These are phyloP conservation scores for Cheiracanthium punctorium DNA, from an alignment of 2,888 invertebrate genomes.

Conservation along the genomic window DNA sequence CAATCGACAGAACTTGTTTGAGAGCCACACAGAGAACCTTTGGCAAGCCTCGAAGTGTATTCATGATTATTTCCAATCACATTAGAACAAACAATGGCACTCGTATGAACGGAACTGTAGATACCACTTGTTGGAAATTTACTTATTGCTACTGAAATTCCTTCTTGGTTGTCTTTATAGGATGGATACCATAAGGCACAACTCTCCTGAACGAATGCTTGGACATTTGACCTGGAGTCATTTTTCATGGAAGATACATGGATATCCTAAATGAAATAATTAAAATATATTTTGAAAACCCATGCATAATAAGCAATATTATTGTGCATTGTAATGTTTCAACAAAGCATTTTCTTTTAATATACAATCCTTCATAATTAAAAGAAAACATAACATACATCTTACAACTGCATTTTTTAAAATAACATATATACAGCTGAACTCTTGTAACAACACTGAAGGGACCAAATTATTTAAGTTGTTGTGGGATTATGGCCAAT, in stretches of 20 bases:
- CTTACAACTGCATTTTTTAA: too few relatives aligned
- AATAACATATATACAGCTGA: too few relatives aligned
- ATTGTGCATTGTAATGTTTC: too few relatives aligned
- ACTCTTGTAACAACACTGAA: too few relatives aligned
- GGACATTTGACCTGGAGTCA: background rate
- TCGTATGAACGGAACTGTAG: conserved; percentile 49
- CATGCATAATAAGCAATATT: too few relatives aligned
- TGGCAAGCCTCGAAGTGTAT: background rate
- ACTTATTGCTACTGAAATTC: conserved; percentile 38
- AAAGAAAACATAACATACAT: too few relatives aligned
- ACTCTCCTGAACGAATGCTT: background rate
- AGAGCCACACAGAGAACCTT: background rate
- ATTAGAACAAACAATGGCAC: conserved; percentile 49
- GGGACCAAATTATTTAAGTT: too few relatives aligned
- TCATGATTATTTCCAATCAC: background rate
- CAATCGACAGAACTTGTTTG: background rate
- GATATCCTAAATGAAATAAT: too few relatives aligned
- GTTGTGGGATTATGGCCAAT: too few relatives aligned
- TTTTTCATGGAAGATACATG: background rate
- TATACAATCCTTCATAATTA: too few relatives aligned
- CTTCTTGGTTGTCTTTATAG: background rate
- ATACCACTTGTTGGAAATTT: conserved; percentile 42
- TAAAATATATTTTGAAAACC: too few relatives aligned
- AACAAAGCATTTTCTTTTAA: too few relatives aligned
- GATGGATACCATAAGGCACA: conserved; percentile 42